Evolutionary conservation across 2,888 invertebrate species (phyloP).

Genomic region (Trissoscelio sp.): DNA sequence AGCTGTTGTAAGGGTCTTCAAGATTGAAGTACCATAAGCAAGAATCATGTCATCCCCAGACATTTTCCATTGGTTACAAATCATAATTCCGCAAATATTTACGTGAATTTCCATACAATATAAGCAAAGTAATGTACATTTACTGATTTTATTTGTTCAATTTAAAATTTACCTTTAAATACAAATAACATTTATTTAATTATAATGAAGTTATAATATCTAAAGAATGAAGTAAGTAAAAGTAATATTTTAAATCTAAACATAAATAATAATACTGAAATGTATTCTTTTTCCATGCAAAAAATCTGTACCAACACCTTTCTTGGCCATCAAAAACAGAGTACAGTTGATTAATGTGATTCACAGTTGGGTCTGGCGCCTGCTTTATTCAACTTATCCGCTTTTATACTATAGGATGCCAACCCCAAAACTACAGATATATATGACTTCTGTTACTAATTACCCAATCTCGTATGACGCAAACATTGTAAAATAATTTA

Average conservation of each 20-base stretch:
- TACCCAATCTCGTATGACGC: constrained; percentile 43
- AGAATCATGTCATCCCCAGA: constrained; percentile 78
- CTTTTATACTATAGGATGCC: constrained; percentile 54
- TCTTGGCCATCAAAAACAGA: constrained; percentile 57
- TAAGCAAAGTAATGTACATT: too few relatives aligned
- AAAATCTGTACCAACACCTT: constrained; percentile 36
- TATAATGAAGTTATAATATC: too few relatives aligned
- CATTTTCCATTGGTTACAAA: constrained; percentile 79
- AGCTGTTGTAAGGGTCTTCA: constrained; percentile 77
- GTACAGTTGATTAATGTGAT: constrained; percentile 80
- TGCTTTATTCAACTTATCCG: constrained; percentile 71
- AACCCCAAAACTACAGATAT: constrained; percentile 59
- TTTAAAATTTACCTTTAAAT: too few relatives aligned
- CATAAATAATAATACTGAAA: too few relatives aligned
- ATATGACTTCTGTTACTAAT: constrained; percentile 65
- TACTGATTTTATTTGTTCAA: too few relatives aligned
- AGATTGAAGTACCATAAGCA: constrained; percentile 74
- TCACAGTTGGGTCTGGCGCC: constrained; percentile 82
- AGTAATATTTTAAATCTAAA: too few relatives aligned
- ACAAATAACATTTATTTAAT: too few relatives aligned
- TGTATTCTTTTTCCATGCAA: not conserved
- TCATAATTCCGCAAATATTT: constrained; percentile 45
- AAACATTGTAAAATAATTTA: constrained; percentile 57
- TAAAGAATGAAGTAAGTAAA: too few relatives aligned
- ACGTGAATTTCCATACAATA: not conserved